These are phyloP conservation scores for Condylura cristata DNA, from an alignment of 2,113 vertebrate species.

Conservation along the genomic window DNA sequence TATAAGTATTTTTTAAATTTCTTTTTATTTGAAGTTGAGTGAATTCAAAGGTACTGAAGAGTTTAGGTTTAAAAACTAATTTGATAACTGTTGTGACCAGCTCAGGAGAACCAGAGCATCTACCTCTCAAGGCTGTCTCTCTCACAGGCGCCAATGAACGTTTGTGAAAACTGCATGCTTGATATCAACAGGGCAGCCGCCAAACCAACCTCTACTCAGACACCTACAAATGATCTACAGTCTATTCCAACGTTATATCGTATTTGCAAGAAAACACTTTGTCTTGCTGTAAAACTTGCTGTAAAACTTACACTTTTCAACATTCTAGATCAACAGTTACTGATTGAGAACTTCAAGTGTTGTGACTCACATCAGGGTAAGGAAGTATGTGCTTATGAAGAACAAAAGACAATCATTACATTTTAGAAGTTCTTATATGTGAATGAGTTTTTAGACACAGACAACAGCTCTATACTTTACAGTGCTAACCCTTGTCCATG, in stretches of 20 bases:
- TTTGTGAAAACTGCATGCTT: background rate
- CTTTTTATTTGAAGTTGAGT: slow-evolving; percentile 27
- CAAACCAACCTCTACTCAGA: background rate
- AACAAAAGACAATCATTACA: slow-evolving; percentile 1
- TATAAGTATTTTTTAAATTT: background rate
- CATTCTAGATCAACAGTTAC: slow-evolving; percentile 38
- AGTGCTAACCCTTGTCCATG: slow-evolving; percentile 27
- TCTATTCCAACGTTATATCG: slow-evolving; percentile 21
- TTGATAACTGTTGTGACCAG: background rate
- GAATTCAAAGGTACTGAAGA: slow-evolving; percentile 25
- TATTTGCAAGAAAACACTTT: slow-evolving; percentile 51
- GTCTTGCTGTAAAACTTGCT: slow-evolving; percentile 12
- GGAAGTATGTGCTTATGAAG: background rate
- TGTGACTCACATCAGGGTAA: background rate
- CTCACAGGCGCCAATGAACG: background rate
- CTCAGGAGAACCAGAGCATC: background rate
- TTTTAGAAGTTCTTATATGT: slow-evolving; percentile 41
- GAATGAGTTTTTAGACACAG: slow-evolving; percentile 19
- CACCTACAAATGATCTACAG: background rate
- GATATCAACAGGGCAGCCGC: background rate
- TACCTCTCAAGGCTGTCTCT: too few relatives aligned
- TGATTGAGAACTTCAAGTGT: slow-evolving; percentile 23
- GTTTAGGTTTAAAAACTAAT: slow-evolving; percentile 14
- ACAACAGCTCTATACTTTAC: slow-evolving; percentile 46
- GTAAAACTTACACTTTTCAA: slow-evolving; percentile 26